A percentile compares a stretch with the other conserved stretches of the same genome.
Evolutionary conservation across 2,113 vertebrate genomes (phyloP).

Genomic region (Ahaetulla prasina): DNA sequence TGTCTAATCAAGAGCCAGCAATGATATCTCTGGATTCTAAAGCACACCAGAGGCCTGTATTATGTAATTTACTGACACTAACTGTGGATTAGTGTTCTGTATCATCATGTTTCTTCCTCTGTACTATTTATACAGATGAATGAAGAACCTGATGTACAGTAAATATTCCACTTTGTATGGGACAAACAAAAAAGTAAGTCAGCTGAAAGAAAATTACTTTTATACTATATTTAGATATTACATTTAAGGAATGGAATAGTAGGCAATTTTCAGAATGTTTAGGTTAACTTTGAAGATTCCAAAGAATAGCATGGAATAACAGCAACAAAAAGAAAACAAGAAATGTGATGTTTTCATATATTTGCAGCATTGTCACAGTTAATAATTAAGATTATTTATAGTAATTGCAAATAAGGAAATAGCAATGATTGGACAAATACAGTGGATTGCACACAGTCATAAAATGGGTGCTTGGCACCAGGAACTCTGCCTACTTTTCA

Average conservation of each 20-base stretch:
- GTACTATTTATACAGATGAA: neutral
- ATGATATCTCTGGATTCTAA: neutral
- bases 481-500: neutral
- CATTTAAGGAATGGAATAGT: neutral
- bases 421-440: neutral
- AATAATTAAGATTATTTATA: neutral
- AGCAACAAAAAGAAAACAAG: conserved; percentile 22
- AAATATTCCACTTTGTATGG: neutral
- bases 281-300: neutral
- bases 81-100: neutral
- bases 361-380: neutral
- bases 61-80: neutral
- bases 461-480: neutral
- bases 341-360: neutral
- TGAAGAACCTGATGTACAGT: neutral
- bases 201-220: neutral
- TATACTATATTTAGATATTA: neutral
- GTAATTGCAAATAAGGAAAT: neutral
- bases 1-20: neutral
- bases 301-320: neutral
- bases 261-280: neutral
- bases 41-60: neutral
- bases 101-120: neutral
- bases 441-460: neutral
- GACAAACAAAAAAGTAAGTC: neutral